phyloP scores from a whole-genome alignment of 2,888 invertebrate genomes.

The Oxytorus armatus region DNA sequence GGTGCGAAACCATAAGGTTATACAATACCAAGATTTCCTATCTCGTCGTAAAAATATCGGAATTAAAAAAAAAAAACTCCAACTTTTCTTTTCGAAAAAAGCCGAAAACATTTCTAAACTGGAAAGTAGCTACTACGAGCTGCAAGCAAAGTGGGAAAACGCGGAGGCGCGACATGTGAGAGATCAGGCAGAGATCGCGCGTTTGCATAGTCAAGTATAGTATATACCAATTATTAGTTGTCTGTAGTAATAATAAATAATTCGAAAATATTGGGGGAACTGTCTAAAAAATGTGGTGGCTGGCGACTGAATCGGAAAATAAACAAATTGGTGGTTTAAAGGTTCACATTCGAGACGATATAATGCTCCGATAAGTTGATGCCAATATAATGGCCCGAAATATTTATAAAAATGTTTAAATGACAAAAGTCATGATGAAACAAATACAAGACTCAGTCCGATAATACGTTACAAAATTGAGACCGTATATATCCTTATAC shows the following conservation, averaged over 20 bases:
- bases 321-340: too few species aligned
- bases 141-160: constrained; percentile 70
- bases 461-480: too few species aligned
- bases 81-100: constrained; percentile 51
- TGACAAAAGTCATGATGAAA: too few species aligned
- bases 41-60: background rate
- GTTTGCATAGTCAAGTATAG: constrained; percentile 75
- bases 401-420: too few species aligned
- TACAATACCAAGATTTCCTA: background rate
- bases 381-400: too few species aligned
- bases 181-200: constrained; percentile 72
- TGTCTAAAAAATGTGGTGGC: too few species aligned
- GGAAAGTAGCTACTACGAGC: constrained; percentile 70
- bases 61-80: background rate
- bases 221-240: background rate
- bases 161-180: constrained; percentile 52
- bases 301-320: too few species aligned
- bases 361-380: too few species aligned
- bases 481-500: too few species aligned
- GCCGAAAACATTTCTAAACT: constrained; percentile 62
- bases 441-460: too few species aligned
- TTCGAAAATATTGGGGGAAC: background rate
- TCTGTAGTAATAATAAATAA: background rate
- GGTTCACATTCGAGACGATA: too few species aligned
- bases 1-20: constrained; percentile 35